Percentiles rank a stretch among this genome's conserved stretches.
Conservation (phyloP, 2,113 vertebrate species). For the Psammodynastes pulverulentus region DNA sequence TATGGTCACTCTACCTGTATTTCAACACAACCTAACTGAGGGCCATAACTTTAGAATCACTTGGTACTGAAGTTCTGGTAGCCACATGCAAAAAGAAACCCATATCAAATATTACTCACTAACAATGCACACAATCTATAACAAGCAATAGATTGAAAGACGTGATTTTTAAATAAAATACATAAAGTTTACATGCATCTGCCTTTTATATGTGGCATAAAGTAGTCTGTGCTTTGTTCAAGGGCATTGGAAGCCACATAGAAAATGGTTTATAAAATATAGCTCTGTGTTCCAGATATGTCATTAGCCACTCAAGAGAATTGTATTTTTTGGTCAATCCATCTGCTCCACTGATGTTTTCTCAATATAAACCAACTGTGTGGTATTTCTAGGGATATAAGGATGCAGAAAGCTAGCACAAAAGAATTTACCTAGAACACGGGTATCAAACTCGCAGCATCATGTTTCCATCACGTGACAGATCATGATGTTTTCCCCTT, state of each 20-base stretch:
- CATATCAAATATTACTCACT: not conserved
- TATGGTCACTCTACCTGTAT: not conserved
- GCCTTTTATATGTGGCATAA: not conserved
- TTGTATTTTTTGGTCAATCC: not conserved
- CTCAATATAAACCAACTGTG: not conserved
- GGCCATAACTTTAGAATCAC: not conserved
- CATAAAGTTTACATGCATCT: not conserved
- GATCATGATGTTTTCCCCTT: too few species aligned
- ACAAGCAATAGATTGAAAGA: not conserved
- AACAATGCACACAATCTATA: not conserved
- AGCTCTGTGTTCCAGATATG: not conserved
- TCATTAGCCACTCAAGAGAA: not conserved
- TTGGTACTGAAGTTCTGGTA: not conserved
- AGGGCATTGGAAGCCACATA: not conserved
- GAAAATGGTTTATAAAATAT: not conserved
- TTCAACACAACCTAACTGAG: not conserved
- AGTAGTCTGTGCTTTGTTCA: not conserved
- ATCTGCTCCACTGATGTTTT: conserved; percentile 12
- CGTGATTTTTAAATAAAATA: not conserved
- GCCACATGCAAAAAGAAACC: not conserved
- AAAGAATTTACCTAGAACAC: accelerated
- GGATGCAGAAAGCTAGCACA: accelerated
- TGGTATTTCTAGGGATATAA: accelerated
- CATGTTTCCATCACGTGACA: too few species aligned
- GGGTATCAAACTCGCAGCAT: too few species aligned